Base-by-base conservation (phyloP, 2,888 invertebrate species). In the Tipula helvola region DNA sequence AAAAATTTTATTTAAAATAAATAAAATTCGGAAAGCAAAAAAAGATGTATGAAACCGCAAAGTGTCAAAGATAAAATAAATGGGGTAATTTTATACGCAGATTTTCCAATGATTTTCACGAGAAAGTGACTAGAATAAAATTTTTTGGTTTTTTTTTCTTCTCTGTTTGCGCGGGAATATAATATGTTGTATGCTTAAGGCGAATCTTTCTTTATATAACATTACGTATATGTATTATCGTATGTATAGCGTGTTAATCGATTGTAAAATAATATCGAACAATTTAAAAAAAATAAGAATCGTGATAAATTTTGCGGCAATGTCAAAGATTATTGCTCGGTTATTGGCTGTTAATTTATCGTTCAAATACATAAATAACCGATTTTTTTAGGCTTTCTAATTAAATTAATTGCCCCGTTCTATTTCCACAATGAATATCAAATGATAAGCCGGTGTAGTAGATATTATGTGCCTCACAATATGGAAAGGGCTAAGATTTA, bases 11-110 rank as follows among this genome's bases (percentile, higher is more conserved):
- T 52, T 71, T 71, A 71, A 71, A 71, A 71, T 71, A 71, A 71
- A 71, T 71, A 71, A 71, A 71, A 71, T 28, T 71, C 71, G 28
- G 28, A 71, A 3, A 52, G 28, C 28, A 52, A 52, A 52, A 47
- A 52, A 52, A 52, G 71, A 71, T 71, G 71, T 71, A 71, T 71
- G 71, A 71, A 28, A 71, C 71, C 71, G 3, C 71, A 71, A 71
- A 71, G 71, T 71, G 71, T 71, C 71, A 71, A 71, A 71, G 71
- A 71, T 71, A 71, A 71, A 71, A 71, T 71, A 71, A 71, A 71
- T 71, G 71, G 71, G 71, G 71, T 71, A 71, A 71, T 71, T 71
- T 71, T 71, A 71, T 71, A 71, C 71, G 71, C 71, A 71, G 71
- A 71, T 71, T 71, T 71, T 71, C 71, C 71, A 71, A 71, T 71